Evolutionary conservation across 2,888 invertebrate genomes (phyloP).

Genomic region (Chrysomela aeneicollis): DNA sequence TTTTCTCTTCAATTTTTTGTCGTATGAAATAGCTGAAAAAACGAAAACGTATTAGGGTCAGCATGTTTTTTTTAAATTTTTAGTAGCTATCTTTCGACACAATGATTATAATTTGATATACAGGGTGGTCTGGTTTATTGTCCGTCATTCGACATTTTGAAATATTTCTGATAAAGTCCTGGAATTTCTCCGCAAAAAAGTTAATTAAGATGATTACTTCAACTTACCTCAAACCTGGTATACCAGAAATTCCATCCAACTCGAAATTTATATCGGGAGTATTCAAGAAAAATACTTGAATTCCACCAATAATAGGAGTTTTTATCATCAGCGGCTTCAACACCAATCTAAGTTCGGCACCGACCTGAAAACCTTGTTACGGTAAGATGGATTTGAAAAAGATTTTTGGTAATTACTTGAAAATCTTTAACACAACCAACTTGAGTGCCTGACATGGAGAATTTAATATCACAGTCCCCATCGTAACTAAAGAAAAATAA

Average conservation of each 20-base stretch:
- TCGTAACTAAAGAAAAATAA: conserved; percentile 73
- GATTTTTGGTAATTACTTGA: conserved; percentile 63
- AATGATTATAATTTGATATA: too few relatives aligned
- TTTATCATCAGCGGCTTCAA: conserved; percentile 90
- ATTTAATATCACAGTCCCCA: conserved; percentile 94
- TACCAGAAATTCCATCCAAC: conserved; percentile 91
- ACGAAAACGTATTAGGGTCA: neutral
- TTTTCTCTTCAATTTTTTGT: conserved; percentile 51
- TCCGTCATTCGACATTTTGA: too few relatives aligned
- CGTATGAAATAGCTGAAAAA: conserved; percentile 48
- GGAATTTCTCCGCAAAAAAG: too few relatives aligned
- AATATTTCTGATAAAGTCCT: too few relatives aligned
- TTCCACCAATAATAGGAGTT: conserved; percentile 91
- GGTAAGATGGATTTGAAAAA: neutral
- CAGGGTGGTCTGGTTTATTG: too few relatives aligned
- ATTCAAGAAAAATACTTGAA: conserved; percentile 94
- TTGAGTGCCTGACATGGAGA: conserved; percentile 81
- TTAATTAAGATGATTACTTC: conserved; percentile 34
- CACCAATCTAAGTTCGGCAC: conserved; percentile 69
- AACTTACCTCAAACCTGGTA: conserved; percentile 87
- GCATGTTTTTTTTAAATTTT: too few relatives aligned
- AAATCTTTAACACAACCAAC: conserved; percentile 80
- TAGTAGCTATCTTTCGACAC: too few relatives aligned
- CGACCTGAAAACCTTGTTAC: conserved; percentile 42
- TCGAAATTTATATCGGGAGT: conserved; percentile 95